Percentiles rank a stretch among this genome's conserved stretches.
phyloP scores from a whole-genome alignment of 2,113 vertebrate species.

The Grammomys dolichurus region DNA sequence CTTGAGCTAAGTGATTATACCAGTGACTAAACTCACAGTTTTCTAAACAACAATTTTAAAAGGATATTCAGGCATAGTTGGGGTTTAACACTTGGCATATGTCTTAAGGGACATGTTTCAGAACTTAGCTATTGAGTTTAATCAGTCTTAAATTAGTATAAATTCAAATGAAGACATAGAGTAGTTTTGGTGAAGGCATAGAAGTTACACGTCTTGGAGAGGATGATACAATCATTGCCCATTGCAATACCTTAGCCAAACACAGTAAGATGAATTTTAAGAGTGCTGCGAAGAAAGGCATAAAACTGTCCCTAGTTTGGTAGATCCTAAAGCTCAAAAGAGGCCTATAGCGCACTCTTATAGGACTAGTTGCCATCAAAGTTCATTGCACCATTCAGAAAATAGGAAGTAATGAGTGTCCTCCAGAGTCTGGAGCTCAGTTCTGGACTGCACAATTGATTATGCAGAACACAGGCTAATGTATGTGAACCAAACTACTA shows the following conservation, averaged over 20 bases:
- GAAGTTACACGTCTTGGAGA: background rate
- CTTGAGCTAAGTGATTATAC: background rate
- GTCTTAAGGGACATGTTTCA: background rate
- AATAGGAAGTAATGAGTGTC: background rate
- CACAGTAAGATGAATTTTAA: background rate
- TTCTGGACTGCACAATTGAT: background rate
- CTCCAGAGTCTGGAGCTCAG: background rate
- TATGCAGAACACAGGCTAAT: background rate
- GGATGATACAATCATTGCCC: background rate
- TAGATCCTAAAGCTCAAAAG: slow-evolving; percentile 3
- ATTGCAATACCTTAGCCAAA: background rate
- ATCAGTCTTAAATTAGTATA: background rate
- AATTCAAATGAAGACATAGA: background rate
- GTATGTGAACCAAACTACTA: background rate
- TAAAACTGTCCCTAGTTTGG: background rate
- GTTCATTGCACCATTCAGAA: background rate
- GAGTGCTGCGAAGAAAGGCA: background rate
- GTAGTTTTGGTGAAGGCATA: background rate
- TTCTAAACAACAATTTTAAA: background rate
- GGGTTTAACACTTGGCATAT: background rate
- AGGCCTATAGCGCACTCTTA: background rate
- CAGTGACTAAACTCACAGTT: background rate
- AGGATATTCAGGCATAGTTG: background rate
- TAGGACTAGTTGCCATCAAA: background rate
- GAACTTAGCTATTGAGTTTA: slow-evolving; percentile 10